Conservation (phyloP, 2,888 invertebrate genomes). For the Crepidodera aurea region DNA sequence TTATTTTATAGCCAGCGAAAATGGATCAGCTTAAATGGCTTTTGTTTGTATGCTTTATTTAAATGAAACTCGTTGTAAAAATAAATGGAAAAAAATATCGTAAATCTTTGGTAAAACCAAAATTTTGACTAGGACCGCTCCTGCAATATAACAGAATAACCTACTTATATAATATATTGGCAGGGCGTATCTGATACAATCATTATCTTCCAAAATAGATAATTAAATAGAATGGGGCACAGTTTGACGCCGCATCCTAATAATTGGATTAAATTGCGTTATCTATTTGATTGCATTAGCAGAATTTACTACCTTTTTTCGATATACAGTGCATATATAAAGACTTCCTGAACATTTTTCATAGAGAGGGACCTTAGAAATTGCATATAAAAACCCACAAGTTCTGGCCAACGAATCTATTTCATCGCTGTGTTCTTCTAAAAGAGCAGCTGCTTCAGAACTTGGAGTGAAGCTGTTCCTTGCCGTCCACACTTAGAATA, state of each 20-base stretch:
- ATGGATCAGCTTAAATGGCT: too few species aligned
- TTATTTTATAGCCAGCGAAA: too few species aligned
- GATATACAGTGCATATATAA: too few species aligned
- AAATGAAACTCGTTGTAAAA: too few species aligned
- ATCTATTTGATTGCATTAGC: neutral
- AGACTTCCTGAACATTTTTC: constrained; percentile 83
- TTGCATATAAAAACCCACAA: constrained; percentile 95
- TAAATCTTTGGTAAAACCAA: too few species aligned
- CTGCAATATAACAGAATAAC: constrained; percentile 22
- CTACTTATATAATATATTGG: constrained; percentile 42
- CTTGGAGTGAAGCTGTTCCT: constrained; percentile 94
- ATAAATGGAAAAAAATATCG: neutral
- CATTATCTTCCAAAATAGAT: constrained; percentile 44
- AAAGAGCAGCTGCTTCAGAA: constrained; percentile 88
- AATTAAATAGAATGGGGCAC: constrained; percentile 28
- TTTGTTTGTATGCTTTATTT: neutral
- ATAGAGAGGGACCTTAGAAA: constrained; percentile 94
- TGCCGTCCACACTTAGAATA: constrained; percentile 93
- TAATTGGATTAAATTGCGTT: constrained; percentile 7
- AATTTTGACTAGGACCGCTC: too few species aligned
- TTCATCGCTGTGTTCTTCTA: constrained; percentile 94
- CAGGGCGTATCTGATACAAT: constrained; percentile 42
- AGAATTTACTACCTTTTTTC: neutral
- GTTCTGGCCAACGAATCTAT: constrained; percentile 91
- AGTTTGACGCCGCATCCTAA: constrained; percentile 6